Evolutionary conservation across 2,797 vertebrate species (phyloP), one percentile per base, ranked within the genome.

Genomic region (Lophius americanus): DNA sequence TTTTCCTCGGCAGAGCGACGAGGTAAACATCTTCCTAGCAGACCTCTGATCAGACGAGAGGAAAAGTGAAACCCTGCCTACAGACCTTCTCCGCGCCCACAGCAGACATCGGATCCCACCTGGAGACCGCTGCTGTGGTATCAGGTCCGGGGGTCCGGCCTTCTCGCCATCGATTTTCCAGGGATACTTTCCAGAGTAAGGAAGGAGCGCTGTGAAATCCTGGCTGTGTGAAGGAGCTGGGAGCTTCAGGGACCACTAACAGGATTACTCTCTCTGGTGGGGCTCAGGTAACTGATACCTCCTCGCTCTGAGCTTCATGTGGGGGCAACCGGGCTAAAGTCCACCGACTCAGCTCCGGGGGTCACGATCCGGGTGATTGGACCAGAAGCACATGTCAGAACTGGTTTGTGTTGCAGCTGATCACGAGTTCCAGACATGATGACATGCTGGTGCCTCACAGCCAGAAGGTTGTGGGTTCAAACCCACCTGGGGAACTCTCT

Each of bases 181-280:
- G 77, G 83, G 87, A 87, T 88, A 88, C 87, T 87, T 91, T 89
- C 89, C 83, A 86, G 80, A 81, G 88, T 90, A 91, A 91, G 88
- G 88, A 90, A 91, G 23, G 23, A 92, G 89, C 86, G 84, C 86
- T 84, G 83, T 86, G 88, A 92, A 90, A 91, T 81, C 83, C 67
- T 76, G 76, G 82, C 85, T 85, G 66, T 53, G 75, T 64, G 65
- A 85, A 23, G 23, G 23, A 23, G 84, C 72, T 72, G 43, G 3
- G 70, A 75, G 86, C 90, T 86, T 70, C 77, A 59, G 89, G 87
- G 90, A 84, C 83, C 80, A 33, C 85, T 83, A 83, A 85, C 83
- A 49, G 85, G 88, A 90, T 91, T 83, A 79, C 86, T 88, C 90
- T 88, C 87, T 83, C 66, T 65, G 76, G 64, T 65, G 87, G 83